Evolutionary conservation across 2,797 vertebrate species (phyloP).

Genomic region (Hemitrygon akajei): DNA sequence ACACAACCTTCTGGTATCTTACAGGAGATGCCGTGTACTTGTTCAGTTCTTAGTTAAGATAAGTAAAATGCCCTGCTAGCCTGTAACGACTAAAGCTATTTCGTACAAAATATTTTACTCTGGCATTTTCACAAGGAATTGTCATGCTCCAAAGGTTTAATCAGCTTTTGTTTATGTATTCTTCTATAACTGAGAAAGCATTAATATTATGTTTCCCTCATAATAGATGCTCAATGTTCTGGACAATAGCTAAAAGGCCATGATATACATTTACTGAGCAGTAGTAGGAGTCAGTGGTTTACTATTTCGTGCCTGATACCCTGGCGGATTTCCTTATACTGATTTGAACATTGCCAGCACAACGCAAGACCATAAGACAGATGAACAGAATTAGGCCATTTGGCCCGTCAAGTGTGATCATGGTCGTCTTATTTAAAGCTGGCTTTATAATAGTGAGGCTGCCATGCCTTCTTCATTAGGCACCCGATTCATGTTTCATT

Average conservation of each 20-base stretch:
- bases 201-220: background rate
- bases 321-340: no score
- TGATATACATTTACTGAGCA: background rate
- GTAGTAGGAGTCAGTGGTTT: background rate
- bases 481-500: no score
- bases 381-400: no score
- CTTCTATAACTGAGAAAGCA: background rate
- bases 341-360: background rate
- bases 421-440: no score
- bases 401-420: no score
- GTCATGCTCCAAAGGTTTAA: background rate
- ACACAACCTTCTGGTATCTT: background rate
- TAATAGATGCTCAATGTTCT: background rate
- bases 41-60: background rate
- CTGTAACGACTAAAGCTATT: background rate
- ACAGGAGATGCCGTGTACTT: background rate
- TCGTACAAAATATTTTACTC: background rate
- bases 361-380: background rate
- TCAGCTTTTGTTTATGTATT: conserved; percentile 11
- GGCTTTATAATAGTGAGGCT: no score
- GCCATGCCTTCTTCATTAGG: no score
- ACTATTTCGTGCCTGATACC: background rate
- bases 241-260: background rate
- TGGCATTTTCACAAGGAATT: background rate
- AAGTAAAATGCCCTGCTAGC: background rate